phyloP scores from a whole-genome alignment of 2,888 invertebrate species.

The Drosophila falleni region DNA sequence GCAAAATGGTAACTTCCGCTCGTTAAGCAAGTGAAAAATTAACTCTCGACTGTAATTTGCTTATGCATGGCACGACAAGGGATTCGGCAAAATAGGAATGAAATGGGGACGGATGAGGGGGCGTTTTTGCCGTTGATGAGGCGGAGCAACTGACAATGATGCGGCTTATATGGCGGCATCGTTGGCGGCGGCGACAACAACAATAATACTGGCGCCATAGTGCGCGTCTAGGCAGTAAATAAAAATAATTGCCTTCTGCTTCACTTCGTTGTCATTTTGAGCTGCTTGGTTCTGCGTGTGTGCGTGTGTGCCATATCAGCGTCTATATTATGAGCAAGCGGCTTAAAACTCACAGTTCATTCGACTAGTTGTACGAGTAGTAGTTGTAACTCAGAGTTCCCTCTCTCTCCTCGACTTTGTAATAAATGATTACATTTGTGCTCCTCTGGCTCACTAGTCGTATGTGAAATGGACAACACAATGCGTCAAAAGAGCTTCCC shows the following conservation, averaged over 20 bases:
- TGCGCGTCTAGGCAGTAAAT: slow-evolving; percentile 83
- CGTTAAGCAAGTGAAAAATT: slow-evolving; percentile 85
- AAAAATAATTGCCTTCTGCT: slow-evolving; percentile 84
- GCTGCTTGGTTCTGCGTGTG: slow-evolving; percentile 36
- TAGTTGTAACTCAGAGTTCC: slow-evolving; percentile 1
- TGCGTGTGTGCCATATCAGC: slow-evolving; percentile 63
- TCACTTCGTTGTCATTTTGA: slow-evolving; percentile 75
- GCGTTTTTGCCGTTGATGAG: slow-evolving; percentile 45
- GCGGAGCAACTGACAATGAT: slow-evolving; percentile 73
- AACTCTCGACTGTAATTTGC: slow-evolving; percentile 81
- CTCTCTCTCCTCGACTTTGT: slow-evolving; percentile 18
- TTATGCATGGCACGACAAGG: slow-evolving; percentile 62
- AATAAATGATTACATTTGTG: slow-evolving; percentile 25
- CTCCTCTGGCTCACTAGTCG: background rate
- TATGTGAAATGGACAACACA: slow-evolving; percentile 54
- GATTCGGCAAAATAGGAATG: slow-evolving; percentile 16
- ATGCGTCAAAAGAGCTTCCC: slow-evolving; percentile 56
- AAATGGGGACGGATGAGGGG: slow-evolving; percentile 3
- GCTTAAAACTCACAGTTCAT: slow-evolving; percentile 65
- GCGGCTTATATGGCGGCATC: slow-evolving; percentile 74
- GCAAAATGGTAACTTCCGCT: slow-evolving; percentile 84
- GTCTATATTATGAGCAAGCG: slow-evolving; percentile 66
- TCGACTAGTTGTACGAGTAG: slow-evolving; percentile 1
- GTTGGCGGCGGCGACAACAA: slow-evolving; percentile 51
- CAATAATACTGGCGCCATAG: slow-evolving; percentile 83